These are phyloP conservation scores for Odontamblyopus rebecca DNA, from an alignment of 2,797 vertebrate genomes.

Conservation along the genomic window DNA sequence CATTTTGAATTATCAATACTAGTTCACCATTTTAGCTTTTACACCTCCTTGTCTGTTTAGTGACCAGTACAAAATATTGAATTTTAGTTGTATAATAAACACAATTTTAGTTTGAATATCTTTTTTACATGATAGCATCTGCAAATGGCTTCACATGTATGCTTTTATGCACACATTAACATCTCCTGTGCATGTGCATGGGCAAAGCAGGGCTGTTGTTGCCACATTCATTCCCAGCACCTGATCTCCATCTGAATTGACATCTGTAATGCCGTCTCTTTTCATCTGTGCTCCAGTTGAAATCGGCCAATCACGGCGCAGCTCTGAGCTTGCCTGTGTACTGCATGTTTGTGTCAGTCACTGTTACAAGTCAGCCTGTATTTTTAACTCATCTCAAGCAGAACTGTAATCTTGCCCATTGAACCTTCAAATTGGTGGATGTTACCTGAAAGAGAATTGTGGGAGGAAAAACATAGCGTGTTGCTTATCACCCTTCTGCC, in stretches of 20 bases:
- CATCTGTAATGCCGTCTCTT: slow-evolving; percentile 86
- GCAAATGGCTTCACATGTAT: slow-evolving; percentile 60
- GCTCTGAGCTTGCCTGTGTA: slow-evolving; percentile 17
- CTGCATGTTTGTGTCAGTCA: slow-evolving; percentile 44
- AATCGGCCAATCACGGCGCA: slow-evolving; percentile 82
- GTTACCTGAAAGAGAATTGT: slow-evolving; percentile 65
- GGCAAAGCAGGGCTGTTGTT: slow-evolving; percentile 58
- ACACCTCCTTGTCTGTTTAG: neutral
- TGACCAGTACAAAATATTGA: slow-evolving; percentile 43
- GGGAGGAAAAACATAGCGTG: slow-evolving; percentile 63
- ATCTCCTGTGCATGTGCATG: slow-evolving; percentile 27
- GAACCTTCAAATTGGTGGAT: slow-evolving; percentile 75
- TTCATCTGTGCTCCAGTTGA: slow-evolving; percentile 82
- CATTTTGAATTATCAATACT: neutral
- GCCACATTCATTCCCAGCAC: slow-evolving; percentile 86
- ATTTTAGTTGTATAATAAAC: slow-evolving; percentile 29
- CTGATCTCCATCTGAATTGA: slow-evolving; percentile 87
- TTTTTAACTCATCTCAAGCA: slow-evolving; percentile 69
- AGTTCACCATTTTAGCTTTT: neutral
- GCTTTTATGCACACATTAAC: slow-evolving; percentile 58
- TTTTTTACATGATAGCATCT: slow-evolving; percentile 59
- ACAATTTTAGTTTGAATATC: slow-evolving; percentile 39
- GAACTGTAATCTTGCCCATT: slow-evolving; percentile 70
- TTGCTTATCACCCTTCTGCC: slow-evolving; percentile 57
- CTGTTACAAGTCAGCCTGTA: slow-evolving; percentile 62